Evolutionary conservation across 2,888 invertebrate species (phyloP), one percentile per base, ranked within the genome.

Genomic region (Hydrotaea cyrtoneurina): DNA sequence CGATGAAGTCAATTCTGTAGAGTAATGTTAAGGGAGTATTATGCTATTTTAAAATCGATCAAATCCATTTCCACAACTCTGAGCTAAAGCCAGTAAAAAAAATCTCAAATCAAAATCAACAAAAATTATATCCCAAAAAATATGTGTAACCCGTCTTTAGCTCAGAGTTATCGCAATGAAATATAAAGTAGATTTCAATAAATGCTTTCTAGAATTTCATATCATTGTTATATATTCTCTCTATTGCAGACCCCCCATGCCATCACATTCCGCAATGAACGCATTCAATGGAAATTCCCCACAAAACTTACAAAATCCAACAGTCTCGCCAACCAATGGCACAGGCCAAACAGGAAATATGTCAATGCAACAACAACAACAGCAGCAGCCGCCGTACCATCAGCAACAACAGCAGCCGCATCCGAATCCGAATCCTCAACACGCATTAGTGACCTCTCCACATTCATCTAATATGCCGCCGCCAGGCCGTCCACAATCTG

Each of bases 401-500:
- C 88, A 88, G 69, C 87, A 87, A 26, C 89, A 88, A 73, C 87
- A 84, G 0, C 88, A 88, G 74, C 89, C 88, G 36, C 88, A 88
- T 72, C 19, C 11, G 15, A 46, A 69, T 46, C 88, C 88, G 21
- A 86, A 89, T 78, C 87, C 87, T 75, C 87, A 86, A 53, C 87
- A 88, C 55, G 69, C 86, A 73, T 72, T 87, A 74, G 87, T 87
- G 77, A 82, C 81, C 80, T 76, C 86, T 77, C 80, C 83, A 87
- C 87, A 86, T 72, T 87, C 84, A 78, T 87, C 87, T 88, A 90
- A 90, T 82, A 85, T 90, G 83, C 90, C 88, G 83, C 90, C 88
- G 74, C 87, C 90, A 78, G 91, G 89, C 87, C 92, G 93, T 86
- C 93, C 93, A 83, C 89, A 90, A 43, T 93, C 93, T 79, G 92